phyloP scores from a whole-genome alignment of 1,140 invertebrate species.

The Ceratosolen solmsi region DNA sequence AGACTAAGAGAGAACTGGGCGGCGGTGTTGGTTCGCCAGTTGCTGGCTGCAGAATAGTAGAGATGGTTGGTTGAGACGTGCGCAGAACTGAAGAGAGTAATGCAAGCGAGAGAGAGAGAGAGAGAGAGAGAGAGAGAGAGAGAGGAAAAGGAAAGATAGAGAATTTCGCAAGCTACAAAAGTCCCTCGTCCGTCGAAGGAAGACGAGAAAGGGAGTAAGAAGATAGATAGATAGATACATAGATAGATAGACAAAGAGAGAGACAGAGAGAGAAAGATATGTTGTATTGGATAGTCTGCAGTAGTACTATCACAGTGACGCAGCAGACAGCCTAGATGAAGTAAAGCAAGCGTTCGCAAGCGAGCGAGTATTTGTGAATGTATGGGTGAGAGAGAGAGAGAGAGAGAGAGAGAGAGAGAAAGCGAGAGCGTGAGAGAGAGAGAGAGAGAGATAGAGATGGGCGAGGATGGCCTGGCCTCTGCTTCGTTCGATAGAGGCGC shows the following conservation, averaged over 20 bases:
- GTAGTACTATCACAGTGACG: neutral
- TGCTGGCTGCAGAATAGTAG: constrained; percentile 32
- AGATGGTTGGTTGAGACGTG: constrained; percentile 52
- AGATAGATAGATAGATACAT: neutral
- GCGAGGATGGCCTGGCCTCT: constrained; percentile 70
- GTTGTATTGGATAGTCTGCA: constrained; percentile 17
- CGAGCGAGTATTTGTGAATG: constrained; percentile 14
- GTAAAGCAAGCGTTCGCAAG: neutral
- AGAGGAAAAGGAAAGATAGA: constrained; percentile 34
- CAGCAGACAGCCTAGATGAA: neutral
- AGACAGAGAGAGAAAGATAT: constrained; percentile 34
- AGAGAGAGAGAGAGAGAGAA: constrained; percentile 50
- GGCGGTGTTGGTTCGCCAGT: constrained; percentile 40
- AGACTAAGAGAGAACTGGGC: neutral
- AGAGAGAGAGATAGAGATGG: constrained; percentile 55
- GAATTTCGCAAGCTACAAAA: constrained; percentile 27
- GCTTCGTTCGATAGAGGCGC: constrained; percentile 73
- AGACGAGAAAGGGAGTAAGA: constrained; percentile 50
- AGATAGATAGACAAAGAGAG: constrained; percentile 44
- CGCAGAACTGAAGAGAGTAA: constrained; percentile 18
- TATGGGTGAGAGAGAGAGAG: constrained; percentile 54
- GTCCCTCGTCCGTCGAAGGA: constrained; percentile 17
- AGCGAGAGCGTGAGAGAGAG: constrained; percentile 54
- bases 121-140: constrained; percentile 9
- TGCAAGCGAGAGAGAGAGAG: constrained; percentile 11